Conservation (phyloP, 2,113 vertebrate species). For the Takifugu flavidus region DNA sequence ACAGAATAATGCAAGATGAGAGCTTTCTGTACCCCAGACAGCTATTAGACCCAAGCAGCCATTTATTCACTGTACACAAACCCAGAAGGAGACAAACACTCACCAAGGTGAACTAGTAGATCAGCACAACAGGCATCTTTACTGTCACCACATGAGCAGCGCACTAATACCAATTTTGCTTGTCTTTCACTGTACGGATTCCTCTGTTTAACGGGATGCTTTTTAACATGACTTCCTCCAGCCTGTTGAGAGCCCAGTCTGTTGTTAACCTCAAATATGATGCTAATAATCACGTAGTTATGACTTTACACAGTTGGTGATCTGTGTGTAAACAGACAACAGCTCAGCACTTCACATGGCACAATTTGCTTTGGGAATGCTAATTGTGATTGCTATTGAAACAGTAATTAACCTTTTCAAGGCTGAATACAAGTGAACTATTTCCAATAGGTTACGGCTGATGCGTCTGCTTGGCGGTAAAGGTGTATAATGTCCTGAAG, state of each 20-base stretch:
- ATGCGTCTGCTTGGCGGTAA: slow-evolving; percentile 17
- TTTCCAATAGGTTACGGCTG: slow-evolving; percentile 48
- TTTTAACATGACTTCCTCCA: slow-evolving; percentile 15
- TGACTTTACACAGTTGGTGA: not conserved
- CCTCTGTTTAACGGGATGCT: slow-evolving; percentile 27
- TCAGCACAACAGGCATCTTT: slow-evolving; percentile 26
- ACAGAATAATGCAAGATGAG: slow-evolving; percentile 32
- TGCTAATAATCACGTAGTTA: not conserved
- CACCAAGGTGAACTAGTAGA: slow-evolving; percentile 53
- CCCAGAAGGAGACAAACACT: slow-evolving; percentile 13
- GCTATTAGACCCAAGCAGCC: slow-evolving; percentile 6
- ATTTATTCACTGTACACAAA: slow-evolving; percentile 23
- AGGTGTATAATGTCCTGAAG: slow-evolving; percentile 9
- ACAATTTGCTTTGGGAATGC: slow-evolving; percentile 16
- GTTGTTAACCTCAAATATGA: not conserved
- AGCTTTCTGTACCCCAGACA: slow-evolving; percentile 29
- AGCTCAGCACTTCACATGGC: slow-evolving; percentile 9
- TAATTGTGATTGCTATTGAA: slow-evolving; percentile 39
- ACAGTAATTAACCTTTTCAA: slow-evolving; percentile 64
- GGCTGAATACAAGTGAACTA: slow-evolving; percentile 50
- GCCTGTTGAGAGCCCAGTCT: slow-evolving; percentile 6
- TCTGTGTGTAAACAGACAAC: not conserved
- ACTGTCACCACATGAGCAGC: slow-evolving; percentile 33
- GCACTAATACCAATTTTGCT: slow-evolving; percentile 32
- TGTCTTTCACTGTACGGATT: slow-evolving; percentile 47